Percentiles rank a stretch among this genome's conserved stretches.
phyloP scores from a whole-genome alignment of 1,140 invertebrate species.

The Aporrectodea caliginosa region DNA sequence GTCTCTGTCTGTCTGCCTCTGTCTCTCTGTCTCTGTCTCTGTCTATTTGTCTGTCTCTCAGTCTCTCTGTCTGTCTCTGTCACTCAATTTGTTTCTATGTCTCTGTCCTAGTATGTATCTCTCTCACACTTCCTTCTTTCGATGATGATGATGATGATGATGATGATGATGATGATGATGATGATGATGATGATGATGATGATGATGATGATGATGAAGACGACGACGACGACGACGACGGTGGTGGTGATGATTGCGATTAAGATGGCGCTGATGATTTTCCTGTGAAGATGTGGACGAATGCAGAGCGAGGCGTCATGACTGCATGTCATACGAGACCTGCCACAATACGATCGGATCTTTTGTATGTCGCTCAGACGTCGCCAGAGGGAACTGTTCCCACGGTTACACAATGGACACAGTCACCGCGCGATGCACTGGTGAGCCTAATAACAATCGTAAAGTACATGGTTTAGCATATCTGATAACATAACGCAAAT shows the following conservation, averaged over 20 bases:
- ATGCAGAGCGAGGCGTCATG: conserved; percentile 55
- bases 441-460: neutral
- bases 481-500: too few relatives aligned
- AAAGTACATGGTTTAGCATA: too few relatives aligned
- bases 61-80: neutral
- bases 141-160: too few relatives aligned
- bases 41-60: neutral
- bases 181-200: too few relatives aligned
- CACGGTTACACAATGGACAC: neutral
- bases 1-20: neutral
- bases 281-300: conserved; percentile 53
- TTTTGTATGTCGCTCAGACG: conserved; percentile 60
- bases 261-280: too few relatives aligned
- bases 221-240: too few relatives aligned
- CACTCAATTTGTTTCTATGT: neutral
- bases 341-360: conserved; percentile 54
- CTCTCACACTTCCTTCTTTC: too few relatives aligned
- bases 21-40: neutral
- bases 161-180: too few relatives aligned
- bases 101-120: too few relatives aligned
- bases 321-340: conserved; percentile 48
- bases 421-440: neutral
- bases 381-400: conserved; percentile 92
- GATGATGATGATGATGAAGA: too few relatives aligned
- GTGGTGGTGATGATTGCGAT: too few relatives aligned